Evolutionary conservation across 2,797 vertebrate genomes (phyloP), one percentile per base, ranked within the genome.

Genomic region (Phrynocephalus guinanensis): DNA sequence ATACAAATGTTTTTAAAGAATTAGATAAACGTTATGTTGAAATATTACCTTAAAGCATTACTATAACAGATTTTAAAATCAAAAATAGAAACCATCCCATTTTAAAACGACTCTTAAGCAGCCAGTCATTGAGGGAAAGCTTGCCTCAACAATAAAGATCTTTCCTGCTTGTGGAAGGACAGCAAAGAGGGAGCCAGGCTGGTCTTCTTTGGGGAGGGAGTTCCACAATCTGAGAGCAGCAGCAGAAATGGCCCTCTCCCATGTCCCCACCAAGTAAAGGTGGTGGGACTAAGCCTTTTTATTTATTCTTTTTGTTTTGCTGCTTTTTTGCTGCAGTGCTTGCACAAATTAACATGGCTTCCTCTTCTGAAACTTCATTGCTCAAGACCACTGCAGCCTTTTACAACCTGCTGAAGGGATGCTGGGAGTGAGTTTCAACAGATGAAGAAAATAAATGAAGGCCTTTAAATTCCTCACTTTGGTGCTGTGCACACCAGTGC

Each of bases 381-480:
- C 50, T 33, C 30, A 56, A 83, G 15, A 28, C 80, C 38, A 24
- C 77, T 77, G 6, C 67, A 26, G 7, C 16, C 0, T 63, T 80
- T 80, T 60, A 15, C 30, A 11, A 63, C 67, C n/a, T 60, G 38
- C 1, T 50, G 38, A 11, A 13, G 28, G 28, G 11, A 60, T 78
- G 38, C 26, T 26, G 30, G 10, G 77, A 48, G 16, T 10, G 63
- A 52, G 1, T 52, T 79, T 38, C 52, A 7, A 56, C 20, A 26
- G 73, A 78, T 4, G 15, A 20, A 6, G 15, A 72, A 48, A 66
- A 24, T 0, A 0, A n/a, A 3, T 52, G 72, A 76, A 20, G 24
- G 38, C 26, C 24, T 77, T 83, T 28, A 88, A 83, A 28, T 78
- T 63, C 50, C 81, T 89, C 77, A 0, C 6, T 66, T 78, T 22